Evolutionary conservation across 2,797 vertebrate species (phyloP).

Genomic region (Gymnodraco acuticeps): DNA sequence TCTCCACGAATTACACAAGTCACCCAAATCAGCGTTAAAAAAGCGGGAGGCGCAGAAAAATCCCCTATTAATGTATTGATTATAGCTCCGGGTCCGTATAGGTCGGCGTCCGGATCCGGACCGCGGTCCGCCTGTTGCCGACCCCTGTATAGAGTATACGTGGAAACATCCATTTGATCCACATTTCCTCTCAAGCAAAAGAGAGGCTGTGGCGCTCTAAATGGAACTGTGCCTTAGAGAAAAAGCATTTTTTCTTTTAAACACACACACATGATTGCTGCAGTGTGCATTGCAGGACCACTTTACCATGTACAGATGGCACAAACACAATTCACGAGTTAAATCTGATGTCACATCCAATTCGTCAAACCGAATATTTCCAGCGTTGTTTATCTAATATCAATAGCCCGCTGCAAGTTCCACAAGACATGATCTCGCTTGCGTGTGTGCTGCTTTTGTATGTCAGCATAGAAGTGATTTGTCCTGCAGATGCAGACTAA

Average conservation of each 20-base stretch:
- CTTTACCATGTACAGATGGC: slow-evolving; percentile 42
- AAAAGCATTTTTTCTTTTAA: slow-evolving; percentile 61
- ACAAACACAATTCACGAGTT: slow-evolving; percentile 31
- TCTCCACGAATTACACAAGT: too few relatives aligned
- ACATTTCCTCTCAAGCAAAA: slow-evolving; percentile 48
- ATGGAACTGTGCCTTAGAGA: slow-evolving; percentile 37
- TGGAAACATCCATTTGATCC: slow-evolving; percentile 50
- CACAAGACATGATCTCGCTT: slow-evolving; percentile 36
- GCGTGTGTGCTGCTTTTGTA: slow-evolving; percentile 52
- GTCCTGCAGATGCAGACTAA: slow-evolving; percentile 80
- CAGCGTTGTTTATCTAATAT: slow-evolving; percentile 43
- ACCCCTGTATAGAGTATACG: slow-evolving; percentile 23
- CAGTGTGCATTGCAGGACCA: slow-evolving; percentile 45
- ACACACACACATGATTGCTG: slow-evolving; percentile 47
- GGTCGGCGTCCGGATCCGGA: too few relatives aligned
- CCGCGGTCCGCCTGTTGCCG: too few relatives aligned
- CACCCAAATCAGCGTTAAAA: too few relatives aligned
- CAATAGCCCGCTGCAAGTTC: slow-evolving; percentile 21
- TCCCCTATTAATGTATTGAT: too few relatives aligned
- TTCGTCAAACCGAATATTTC: slow-evolving; percentile 50
- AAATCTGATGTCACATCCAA: slow-evolving; percentile 41
- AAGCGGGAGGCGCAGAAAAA: too few relatives aligned
- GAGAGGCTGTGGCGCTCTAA: slow-evolving; percentile 41
- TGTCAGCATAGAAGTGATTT: slow-evolving; percentile 75
- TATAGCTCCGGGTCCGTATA: too few relatives aligned